Conservation (phyloP, 1,140 invertebrate species). For the Drosophila burlai region DNA sequence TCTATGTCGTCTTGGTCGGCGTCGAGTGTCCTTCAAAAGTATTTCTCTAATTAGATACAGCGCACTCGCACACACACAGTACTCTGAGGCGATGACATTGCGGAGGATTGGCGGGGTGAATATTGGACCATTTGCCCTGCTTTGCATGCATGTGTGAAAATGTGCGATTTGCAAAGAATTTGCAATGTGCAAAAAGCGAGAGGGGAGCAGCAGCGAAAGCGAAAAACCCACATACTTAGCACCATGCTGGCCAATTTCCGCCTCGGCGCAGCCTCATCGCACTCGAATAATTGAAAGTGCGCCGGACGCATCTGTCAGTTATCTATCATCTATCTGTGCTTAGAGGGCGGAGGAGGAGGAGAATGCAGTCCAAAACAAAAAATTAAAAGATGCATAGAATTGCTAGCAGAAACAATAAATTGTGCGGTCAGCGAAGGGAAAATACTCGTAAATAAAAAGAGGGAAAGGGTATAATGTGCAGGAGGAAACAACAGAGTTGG, state of each 20-base stretch:
- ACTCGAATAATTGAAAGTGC: constrained; percentile 46
- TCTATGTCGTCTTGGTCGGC: constrained; percentile 61
- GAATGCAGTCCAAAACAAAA: neutral
- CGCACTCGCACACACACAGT: constrained; percentile 34
- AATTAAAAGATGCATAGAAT: neutral
- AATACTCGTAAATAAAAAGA: constrained; percentile 12
- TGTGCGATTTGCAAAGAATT: constrained; percentile 58
- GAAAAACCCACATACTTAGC: constrained; percentile 37
- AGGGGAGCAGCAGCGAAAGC: constrained; percentile 28
- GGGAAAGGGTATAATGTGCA: constrained; percentile 15
- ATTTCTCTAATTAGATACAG: constrained; percentile 80
- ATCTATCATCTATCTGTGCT: constrained; percentile 34
- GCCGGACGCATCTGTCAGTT: constrained; percentile 47
- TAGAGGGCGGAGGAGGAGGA: neutral
- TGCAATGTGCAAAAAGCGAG: constrained; percentile 37
- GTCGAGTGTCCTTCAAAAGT: constrained; percentile 83
- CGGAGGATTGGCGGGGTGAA: constrained; percentile 1
- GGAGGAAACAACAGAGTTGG: constrained; percentile 25
- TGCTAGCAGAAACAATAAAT: constrained; percentile 9
- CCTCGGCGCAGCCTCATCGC: constrained; percentile 4
- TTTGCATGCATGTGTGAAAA: constrained; percentile 62
- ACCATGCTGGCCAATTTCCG: constrained; percentile 47
- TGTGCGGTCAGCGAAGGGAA: neutral
- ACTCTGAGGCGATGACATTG: constrained; percentile 40
- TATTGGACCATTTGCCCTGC: constrained; percentile 51